A percentile compares a stretch with the other conserved stretches of the same genome.
phyloP scores from a whole-genome alignment of 2,113 vertebrate species.

The Grammomys dolichurus region DNA sequence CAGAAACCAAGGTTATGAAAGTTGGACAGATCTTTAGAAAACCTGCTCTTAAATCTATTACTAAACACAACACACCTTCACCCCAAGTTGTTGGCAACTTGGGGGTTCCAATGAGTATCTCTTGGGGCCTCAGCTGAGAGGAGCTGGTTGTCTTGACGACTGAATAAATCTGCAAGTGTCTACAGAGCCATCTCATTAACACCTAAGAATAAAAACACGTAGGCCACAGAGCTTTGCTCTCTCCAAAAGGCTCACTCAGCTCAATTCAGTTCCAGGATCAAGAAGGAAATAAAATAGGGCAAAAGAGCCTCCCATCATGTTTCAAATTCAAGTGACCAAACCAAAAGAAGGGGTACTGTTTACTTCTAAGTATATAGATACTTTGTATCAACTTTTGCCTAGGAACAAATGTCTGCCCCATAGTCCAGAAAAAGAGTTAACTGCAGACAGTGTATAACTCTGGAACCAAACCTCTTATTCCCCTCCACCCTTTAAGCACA shows the following conservation, averaged over 20 bases:
- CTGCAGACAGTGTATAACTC: neutral
- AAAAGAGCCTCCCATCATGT: neutral
- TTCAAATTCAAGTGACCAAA: constrained; percentile 22
- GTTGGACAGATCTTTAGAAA: constrained; percentile 52
- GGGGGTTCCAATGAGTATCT: neutral
- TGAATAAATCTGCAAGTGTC: constrained; percentile 55
- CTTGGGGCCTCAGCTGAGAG: constrained; percentile 41
- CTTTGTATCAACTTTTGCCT: neutral
- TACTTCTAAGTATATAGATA: neutral
- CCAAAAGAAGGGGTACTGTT: constrained; percentile 16
- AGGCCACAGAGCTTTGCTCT: neutral
- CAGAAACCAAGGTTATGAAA: constrained; percentile 39
- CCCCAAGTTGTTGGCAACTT: neutral
- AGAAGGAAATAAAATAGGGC: neutral
- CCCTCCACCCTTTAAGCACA: neutral
- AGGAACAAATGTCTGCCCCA: neutral
- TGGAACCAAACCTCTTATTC: neutral
- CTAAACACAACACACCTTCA: constrained; percentile 26
- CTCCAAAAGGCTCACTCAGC: neutral
- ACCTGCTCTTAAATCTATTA: constrained; percentile 34
- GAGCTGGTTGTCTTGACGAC: constrained; percentile 42
- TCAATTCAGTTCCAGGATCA: constrained; percentile 15
- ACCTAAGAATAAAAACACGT: constrained; percentile 44
- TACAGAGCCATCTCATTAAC: constrained; percentile 60
- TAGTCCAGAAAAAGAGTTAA: neutral